Percentiles rank a stretch among this genome's conserved stretches.
Evolutionary conservation across 2,113 vertebrate species (phyloP).

Genomic region (Macquaria australasica): DNA sequence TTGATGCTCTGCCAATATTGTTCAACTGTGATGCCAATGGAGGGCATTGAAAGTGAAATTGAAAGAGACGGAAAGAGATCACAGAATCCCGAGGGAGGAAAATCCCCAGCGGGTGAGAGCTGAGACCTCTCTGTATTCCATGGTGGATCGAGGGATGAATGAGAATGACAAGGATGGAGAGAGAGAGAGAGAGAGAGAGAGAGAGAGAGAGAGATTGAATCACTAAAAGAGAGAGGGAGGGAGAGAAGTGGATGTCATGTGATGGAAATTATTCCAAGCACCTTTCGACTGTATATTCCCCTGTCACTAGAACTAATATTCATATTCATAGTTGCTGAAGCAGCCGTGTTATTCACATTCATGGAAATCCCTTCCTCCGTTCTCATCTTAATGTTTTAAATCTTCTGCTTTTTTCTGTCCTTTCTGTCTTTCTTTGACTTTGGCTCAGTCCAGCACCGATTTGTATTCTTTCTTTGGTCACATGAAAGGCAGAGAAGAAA

Average conservation of each 20-base stretch:
- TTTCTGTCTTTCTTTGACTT: slow-evolving; percentile 57
- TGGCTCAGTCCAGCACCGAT: slow-evolving; percentile 40
- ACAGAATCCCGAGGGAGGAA: slow-evolving; percentile 60
- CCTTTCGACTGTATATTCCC: slow-evolving; percentile 46
- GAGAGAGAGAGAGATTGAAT: slow-evolving; percentile 23
- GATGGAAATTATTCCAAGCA: slow-evolving; percentile 61
- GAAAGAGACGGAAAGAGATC: slow-evolving; percentile 61
- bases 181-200: slow-evolving; percentile 6
- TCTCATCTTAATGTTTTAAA: slow-evolving; percentile 45
- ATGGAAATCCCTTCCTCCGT: slow-evolving; percentile 42
- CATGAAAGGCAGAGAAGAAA: slow-evolving; percentile 38
- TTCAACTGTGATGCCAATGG: slow-evolving; percentile 54
- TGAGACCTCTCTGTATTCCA: slow-evolving; percentile 53
- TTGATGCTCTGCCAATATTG: slow-evolving; percentile 67
- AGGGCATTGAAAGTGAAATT: slow-evolving; percentile 68
- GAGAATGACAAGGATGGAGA: slow-evolving; percentile 30
- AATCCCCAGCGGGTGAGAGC: slow-evolving; percentile 57
- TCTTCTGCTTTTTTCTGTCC: slow-evolving; percentile 24
- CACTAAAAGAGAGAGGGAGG: not conserved
- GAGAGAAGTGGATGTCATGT: slow-evolving; percentile 28
- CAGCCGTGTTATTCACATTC: slow-evolving; percentile 46
- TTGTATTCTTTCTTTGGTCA: slow-evolving; percentile 64
- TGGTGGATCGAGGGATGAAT: slow-evolving; percentile 25
- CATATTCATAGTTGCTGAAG: slow-evolving; percentile 58
- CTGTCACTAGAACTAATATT: slow-evolving; percentile 49